Evolutionary conservation across 2,113 vertebrate species (phyloP).

Genomic region (Zapornia atra): DNA sequence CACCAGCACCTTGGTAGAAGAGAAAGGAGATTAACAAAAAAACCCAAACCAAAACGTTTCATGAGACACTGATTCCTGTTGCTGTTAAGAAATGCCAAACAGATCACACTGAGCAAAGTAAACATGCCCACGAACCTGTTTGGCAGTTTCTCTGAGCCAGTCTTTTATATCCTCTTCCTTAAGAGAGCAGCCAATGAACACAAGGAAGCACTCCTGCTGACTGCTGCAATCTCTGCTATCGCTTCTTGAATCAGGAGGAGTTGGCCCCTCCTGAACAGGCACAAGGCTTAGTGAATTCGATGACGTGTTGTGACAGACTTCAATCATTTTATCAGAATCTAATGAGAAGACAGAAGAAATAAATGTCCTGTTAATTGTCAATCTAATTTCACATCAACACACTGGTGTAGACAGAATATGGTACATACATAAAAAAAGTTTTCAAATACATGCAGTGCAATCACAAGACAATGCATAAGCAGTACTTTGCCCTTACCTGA

Average conservation of each 20-base stretch:
- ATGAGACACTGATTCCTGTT: background rate
- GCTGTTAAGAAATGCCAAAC: background rate
- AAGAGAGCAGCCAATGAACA: conserved; percentile 88
- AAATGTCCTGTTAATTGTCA: background rate
- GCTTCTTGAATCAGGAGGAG: conserved; percentile 62
- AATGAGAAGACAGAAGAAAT: background rate
- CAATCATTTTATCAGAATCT: conserved; percentile 87
- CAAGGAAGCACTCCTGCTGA: conserved; percentile 81
- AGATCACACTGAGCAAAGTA: background rate
- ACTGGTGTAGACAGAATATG: background rate
- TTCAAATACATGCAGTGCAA: background rate
- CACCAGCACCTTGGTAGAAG: background rate
- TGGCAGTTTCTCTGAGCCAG: conserved; percentile 91
- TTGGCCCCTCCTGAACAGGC: conserved; percentile 73
- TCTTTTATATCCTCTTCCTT: conserved; percentile 90
- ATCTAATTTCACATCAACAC: background rate
- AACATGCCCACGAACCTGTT: conserved; percentile 80
- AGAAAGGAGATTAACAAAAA: background rate
- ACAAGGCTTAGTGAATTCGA: conserved; percentile 82
- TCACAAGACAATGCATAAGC: background rate
- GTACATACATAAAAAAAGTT: background rate
- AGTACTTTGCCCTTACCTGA: conserved; percentile 80
- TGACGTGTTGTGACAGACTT: conserved; percentile 86
- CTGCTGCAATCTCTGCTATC: conserved; percentile 49
- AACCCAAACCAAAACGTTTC: background rate